Percentiles rank a stretch among this genome's conserved stretches.
These are phyloP conservation scores for Molanna angustata DNA, from an alignment of 2,888 invertebrate genomes.

Conservation along the genomic window DNA sequence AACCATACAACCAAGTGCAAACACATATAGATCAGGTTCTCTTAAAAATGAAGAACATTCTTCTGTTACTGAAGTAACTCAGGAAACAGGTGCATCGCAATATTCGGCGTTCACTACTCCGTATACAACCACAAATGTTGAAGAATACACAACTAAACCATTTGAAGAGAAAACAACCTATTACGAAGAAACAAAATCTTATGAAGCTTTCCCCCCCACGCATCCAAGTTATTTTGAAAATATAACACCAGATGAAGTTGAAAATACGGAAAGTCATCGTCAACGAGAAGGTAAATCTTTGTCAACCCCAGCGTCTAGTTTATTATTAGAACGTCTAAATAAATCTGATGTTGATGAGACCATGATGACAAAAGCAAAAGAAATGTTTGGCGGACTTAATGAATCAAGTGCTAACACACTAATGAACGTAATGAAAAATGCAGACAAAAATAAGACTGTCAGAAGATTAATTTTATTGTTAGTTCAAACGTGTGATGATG, in stretches of 20 bases:
- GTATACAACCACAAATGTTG: conserved; percentile 14
- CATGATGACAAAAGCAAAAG: conserved; percentile 67
- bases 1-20: conserved; percentile 40
- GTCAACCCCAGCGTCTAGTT: conserved; percentile 41
- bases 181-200: conserved; percentile 29
- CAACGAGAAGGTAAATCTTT: conserved; percentile 45
- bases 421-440: conserved; percentile 79
- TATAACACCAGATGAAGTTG: not conserved
- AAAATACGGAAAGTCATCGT: conserved; percentile 33
- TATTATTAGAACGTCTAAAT: conserved; percentile 52
- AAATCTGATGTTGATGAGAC: conserved; percentile 65
- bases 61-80: conserved; percentile 20
- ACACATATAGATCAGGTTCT: conserved; percentile 40
- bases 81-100: conserved; percentile 21
- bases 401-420: conserved; percentile 71
- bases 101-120: conserved; percentile 26
- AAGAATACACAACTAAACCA: conserved; percentile 24
- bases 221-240: conserved; percentile 5
- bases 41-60: conserved; percentile 14
- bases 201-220: conserved; percentile 16
- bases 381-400: conserved; percentile 73
- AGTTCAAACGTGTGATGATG: conserved; percentile 75
- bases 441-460: conserved; percentile 72
- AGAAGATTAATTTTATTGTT: conserved; percentile 69
- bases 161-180: conserved; percentile 31